Base-by-base conservation (phyloP, 1,140 invertebrate species). In the Trichoplusia ni region DNA sequence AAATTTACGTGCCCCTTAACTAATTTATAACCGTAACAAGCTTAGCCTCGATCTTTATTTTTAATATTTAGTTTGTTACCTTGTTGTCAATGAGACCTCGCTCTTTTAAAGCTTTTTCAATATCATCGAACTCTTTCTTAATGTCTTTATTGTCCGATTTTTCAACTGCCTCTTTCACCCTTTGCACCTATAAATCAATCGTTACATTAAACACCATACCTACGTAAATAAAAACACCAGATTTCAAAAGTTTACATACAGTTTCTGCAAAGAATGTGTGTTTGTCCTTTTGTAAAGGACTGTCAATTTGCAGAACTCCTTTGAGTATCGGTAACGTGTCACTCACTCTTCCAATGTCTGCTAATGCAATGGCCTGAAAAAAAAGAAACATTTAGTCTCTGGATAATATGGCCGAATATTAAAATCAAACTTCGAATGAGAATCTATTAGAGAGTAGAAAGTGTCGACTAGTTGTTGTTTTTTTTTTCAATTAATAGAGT, bases 291-390 rank as follows among this genome's bases (percentile, higher is more conserved):
- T 77, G 71, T n/a, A 79, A 69, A 1, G 92, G 91, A 33, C 19
- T 47, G 73, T 95, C 93, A 35, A 90, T 69, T 11, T 93, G 91
- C n/a, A 95, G 68, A 4, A 93, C 82, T 4, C 51, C 35, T 71
- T 92, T 91, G 14, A 96, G 73, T 31, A 95, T 81, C 0, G 93
- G 90, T 5, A 95, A 79, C 25, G 93, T 91, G 71, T 96, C 94
- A 23, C 95, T 92, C 1, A 93, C 75, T 69, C 94, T 85, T 1
- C 92, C 92, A 46, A 96, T 64, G 21, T 93, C 81, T 18, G 92
- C 81, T 29, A 95, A 91, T 1, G 93, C 93, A 33, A 86, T 67
- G 3, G 91, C 88, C 93, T 94, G 62, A 47, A 88, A 85, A 27
- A 29, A 25, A 38, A 53, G 62, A 62, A 64, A 59, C 14, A 16